Evolutionary conservation across 2,113 vertebrate species (phyloP).

Genomic region (Cyanoramphus novaezelandiae): DNA sequence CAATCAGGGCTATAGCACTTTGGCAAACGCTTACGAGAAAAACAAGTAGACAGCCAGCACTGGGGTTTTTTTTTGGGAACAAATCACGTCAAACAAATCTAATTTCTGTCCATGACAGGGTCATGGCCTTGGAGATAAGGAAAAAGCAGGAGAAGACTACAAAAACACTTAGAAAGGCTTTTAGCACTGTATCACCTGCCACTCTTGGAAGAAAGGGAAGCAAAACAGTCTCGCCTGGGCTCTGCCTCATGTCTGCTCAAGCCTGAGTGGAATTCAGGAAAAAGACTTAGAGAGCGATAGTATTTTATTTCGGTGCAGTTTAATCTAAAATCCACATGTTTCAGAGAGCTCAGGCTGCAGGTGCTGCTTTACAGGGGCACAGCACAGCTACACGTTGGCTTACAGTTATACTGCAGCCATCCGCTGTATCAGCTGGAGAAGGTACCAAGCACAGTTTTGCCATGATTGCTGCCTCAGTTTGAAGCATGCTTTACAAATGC

Average conservation of each 20-base stretch:
- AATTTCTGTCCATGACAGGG: background rate
- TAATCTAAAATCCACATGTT: background rate
- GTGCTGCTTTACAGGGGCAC: background rate
- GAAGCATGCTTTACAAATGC: background rate
- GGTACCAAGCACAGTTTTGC: background rate
- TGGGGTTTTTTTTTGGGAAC: background rate
- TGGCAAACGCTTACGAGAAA: background rate
- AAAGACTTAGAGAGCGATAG: background rate
- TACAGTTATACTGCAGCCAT: accelerated
- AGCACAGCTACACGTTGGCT: accelerated
- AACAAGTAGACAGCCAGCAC: background rate
- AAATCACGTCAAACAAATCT: slow-evolving; percentile 5
- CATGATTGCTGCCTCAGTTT: background rate
- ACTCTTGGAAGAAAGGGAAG: background rate
- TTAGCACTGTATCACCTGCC: background rate
- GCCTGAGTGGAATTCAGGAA: background rate
- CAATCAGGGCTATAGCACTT: background rate
- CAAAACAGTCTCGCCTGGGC: background rate
- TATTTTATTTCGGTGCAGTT: background rate
- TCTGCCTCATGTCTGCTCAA: background rate
- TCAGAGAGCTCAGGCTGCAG: background rate
- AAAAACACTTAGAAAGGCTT: background rate
- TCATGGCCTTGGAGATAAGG: background rate
- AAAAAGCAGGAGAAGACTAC: background rate
- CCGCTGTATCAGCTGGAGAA: background rate